Base-by-base conservation (phyloP, 2,113 vertebrate genomes). In the Sitta europaea region DNA sequence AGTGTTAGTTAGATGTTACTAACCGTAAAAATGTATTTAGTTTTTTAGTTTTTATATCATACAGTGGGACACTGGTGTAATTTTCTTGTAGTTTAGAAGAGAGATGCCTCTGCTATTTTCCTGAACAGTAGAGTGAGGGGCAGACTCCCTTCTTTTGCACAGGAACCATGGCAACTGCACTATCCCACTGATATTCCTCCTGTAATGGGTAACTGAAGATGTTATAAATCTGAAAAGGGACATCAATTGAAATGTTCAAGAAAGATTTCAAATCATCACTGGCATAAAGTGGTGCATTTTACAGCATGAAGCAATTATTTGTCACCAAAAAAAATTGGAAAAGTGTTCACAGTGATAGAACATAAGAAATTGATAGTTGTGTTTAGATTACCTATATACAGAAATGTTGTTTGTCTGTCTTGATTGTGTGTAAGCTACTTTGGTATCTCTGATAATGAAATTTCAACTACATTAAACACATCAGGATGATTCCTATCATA, bases 381-480 rank as follows among this genome's bases (percentile, higher is more conserved):
- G 18, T 85, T 75, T 86, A 57, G 23, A 21, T 82, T 14, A 38
- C 63, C 33, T 54, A 3, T 63, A 48, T 81, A 29, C 35, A 61
- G 21, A 72, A 89, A 54, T 82, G 14, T 6, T 86, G 10, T 45
- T 70, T 92, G 25, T 57, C 45, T 19, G 31, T 36, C 23, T 86
- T 54, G 38, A 6, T 57, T 92, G 50, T 27, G 22, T 55, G 9
- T 81, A 29, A 89, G 35, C 35, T 61, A 71, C 80, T 94, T 74
- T 55, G 75, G 51, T 86, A 50, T 66, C 29, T 92, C 55, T 65
- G 61, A 24, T 84, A 95, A 95, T 89, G 68, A 92, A 40, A 96
- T 92, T 96, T 94, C 25, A 94, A 82, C 92, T 88, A 45, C 17
- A 45, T 89, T 88, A 95, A 95, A 66, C 14, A 70, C 35, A 51